phyloP scores from a whole-genome alignment of 2,797 vertebrate species.

The Serranus cabrilla region DNA sequence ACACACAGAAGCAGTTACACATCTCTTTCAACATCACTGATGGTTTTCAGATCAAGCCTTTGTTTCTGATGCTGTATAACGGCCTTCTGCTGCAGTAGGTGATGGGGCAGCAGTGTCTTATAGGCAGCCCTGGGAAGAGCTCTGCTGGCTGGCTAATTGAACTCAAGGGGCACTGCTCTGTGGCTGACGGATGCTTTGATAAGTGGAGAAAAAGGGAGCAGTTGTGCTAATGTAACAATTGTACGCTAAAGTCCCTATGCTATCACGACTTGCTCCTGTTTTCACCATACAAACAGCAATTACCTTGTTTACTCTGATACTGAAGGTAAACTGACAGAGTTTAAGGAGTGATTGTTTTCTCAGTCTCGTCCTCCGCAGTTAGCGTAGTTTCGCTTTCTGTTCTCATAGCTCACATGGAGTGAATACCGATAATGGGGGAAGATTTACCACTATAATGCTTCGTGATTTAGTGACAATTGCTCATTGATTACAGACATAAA shows the following conservation, averaged over 20 bases:
- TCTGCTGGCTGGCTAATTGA: slow-evolving; percentile 70
- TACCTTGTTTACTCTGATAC: no score
- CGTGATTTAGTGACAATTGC: no score
- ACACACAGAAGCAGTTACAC: slow-evolving; percentile 29
- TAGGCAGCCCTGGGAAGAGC: slow-evolving; percentile 52
- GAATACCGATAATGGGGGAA: no score
- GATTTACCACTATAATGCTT: no score
- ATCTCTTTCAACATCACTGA: slow-evolving; percentile 51
- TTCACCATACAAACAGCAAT: no score
- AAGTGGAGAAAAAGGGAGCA: slow-evolving; percentile 59
- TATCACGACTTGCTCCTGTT: background rate
- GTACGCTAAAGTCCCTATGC: background rate
- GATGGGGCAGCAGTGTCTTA: slow-evolving; percentile 53
- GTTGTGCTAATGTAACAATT: slow-evolving; percentile 22
- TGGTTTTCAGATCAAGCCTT: slow-evolving; percentile 58
- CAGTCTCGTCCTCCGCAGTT: no score
- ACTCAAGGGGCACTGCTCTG: slow-evolving; percentile 67
- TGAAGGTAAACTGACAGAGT: no score
- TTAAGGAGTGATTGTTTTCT: no score
- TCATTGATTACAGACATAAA: no score
- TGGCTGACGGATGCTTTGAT: slow-evolving; percentile 69
- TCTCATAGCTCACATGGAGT: no score
- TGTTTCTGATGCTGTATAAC: slow-evolving; percentile 50
- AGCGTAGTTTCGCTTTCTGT: no score
- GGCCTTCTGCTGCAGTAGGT: slow-evolving; percentile 39